Conservation (phyloP, 2,888 invertebrate genomes). For the Neria commutata region DNA sequence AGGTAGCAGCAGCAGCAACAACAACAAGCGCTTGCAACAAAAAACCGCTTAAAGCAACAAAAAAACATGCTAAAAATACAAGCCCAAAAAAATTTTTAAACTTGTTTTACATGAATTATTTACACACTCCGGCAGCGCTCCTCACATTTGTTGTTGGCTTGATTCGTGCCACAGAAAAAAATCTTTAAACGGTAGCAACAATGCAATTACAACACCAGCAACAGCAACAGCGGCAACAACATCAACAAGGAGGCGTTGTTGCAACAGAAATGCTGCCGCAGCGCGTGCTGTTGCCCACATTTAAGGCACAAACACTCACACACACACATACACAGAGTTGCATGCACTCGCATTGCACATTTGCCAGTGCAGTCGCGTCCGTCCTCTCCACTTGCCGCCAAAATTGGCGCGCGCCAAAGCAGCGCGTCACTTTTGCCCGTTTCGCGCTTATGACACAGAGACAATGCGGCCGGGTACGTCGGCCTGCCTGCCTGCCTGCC, state of each 20-base stretch:
- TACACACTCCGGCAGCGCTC: slow-evolving; percentile 39
- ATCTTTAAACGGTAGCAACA: slow-evolving; percentile 1
- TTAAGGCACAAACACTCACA: background rate
- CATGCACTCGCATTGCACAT: too few relatives aligned
- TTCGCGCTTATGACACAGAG: background rate
- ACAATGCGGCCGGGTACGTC: too few relatives aligned
- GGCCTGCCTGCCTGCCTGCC: too few relatives aligned
- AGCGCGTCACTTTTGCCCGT: background rate
- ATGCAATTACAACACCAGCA: background rate
- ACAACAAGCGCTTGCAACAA: slow-evolving; percentile 2
- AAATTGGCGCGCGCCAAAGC: background rate
- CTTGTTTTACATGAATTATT: slow-evolving; percentile 53
- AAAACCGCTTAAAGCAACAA: slow-evolving; percentile 34
- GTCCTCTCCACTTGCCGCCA: background rate
- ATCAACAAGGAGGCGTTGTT: background rate
- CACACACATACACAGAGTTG: too few relatives aligned
- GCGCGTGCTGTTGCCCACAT: background rate
- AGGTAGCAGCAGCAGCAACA: background rate
- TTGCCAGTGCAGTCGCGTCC: background rate
- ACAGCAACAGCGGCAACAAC: background rate
- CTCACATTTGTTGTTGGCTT: slow-evolving; percentile 41
- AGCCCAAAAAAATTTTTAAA: too few relatives aligned
- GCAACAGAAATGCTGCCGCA: background rate
- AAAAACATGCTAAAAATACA: slow-evolving; percentile 37
- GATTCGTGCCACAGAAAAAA: background rate